phyloP scores from a whole-genome alignment of 2,113 vertebrate genomes.

The Calidris pygmaea region DNA sequence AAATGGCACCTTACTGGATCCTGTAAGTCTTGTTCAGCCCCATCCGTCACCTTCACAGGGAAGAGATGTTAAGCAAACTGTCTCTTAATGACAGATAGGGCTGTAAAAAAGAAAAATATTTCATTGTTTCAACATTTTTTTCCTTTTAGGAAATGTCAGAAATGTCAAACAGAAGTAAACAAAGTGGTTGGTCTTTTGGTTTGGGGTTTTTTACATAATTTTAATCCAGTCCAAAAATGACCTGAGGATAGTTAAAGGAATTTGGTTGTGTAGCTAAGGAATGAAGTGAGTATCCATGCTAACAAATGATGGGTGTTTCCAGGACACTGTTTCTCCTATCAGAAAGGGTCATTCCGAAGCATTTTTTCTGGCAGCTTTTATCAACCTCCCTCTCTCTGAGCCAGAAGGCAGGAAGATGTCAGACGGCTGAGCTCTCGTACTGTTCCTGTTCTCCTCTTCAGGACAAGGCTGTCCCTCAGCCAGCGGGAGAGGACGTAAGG shows the following conservation, averaged over 20 bases:
- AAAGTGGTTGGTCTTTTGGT: not conserved
- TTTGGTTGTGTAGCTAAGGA: not conserved
- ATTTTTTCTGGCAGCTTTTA: constrained; percentile 24
- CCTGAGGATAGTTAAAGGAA: not conserved
- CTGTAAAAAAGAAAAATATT: not conserved
- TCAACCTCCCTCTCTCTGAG: not conserved
- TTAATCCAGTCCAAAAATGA: not conserved
- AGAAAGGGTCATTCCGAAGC: constrained; percentile 33
- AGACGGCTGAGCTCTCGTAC: not conserved
- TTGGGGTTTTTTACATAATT: not conserved
- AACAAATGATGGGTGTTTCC: constrained; percentile 18
- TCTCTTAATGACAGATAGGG: constrained; percentile 32
- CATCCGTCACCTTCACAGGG: not conserved
- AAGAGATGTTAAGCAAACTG: constrained; percentile 30
- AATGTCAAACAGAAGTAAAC: constrained; percentile 56
- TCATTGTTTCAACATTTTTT: constrained; percentile 7
- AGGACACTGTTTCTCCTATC: constrained; percentile 3
- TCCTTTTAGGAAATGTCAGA: constrained; percentile 40
- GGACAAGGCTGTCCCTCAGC: not conserved
- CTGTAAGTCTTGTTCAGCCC: not conserved
- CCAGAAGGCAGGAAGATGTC: constrained; percentile 28
- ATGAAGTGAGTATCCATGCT: not conserved
- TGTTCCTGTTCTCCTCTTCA: not conserved
- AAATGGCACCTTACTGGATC: constrained; percentile 22
- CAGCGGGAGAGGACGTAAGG: not conserved